Percentiles rank a stretch among this genome's conserved stretches.
Conservation (phyloP, 2,888 invertebrate species). For the Oeneis ivallda region DNA sequence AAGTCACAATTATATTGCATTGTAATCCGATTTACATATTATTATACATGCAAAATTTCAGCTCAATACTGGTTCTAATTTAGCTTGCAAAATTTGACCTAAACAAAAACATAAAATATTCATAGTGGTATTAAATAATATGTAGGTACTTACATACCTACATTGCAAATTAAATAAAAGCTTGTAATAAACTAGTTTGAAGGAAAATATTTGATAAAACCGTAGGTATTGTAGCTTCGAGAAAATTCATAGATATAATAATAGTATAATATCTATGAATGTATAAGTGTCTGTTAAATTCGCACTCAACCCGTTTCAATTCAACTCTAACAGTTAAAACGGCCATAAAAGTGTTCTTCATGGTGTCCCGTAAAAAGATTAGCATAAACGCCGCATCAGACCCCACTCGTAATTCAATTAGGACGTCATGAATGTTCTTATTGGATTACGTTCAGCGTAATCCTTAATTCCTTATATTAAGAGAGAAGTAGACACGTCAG, state of each 20-base stretch:
- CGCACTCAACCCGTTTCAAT: constrained; percentile 11
- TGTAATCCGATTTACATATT: too few relatives aligned
- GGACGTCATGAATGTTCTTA: constrained; percentile 34
- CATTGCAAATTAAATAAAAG: too few relatives aligned
- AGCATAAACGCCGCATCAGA: constrained; percentile 35
- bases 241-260: not conserved
- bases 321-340: not conserved
- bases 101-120: too few relatives aligned
- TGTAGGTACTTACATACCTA: too few relatives aligned
- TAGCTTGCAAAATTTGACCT: too few relatives aligned
- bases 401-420: constrained; percentile 37
- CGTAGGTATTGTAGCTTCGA: not conserved
- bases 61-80: too few relatives aligned
- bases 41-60: too few relatives aligned
- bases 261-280: not conserved
- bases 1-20: too few relatives aligned
- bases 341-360: constrained; percentile 14
- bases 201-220: too few relatives aligned
- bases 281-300: not conserved
- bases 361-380: constrained; percentile 36
- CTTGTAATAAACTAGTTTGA: too few relatives aligned
- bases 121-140: too few relatives aligned
- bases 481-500: constrained; percentile 16
- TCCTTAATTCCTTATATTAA: constrained; percentile 28
- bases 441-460: constrained; percentile 35